These are phyloP conservation scores for Psilopsiagon aurifrons DNA, from an alignment of 2,113 vertebrate species.

Conservation along the genomic window DNA sequence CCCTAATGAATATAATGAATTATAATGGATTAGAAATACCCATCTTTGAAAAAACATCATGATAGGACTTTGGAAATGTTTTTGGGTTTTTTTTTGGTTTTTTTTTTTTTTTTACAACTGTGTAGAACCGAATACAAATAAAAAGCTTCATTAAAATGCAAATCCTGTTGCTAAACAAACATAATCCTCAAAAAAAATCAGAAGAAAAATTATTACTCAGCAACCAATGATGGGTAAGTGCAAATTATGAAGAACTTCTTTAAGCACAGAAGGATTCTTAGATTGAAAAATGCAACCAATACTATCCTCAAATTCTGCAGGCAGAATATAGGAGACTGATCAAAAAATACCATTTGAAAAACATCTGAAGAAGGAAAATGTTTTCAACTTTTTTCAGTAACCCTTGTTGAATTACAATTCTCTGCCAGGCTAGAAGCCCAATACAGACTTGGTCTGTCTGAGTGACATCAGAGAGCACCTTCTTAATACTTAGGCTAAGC, in stretches of 20 bases:
- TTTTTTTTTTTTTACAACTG: neutral
- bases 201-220: neutral
- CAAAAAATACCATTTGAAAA: neutral
- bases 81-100: no score
- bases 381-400: neutral
- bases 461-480: neutral
- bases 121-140: neutral
- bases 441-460: neutral
- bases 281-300: neutral
- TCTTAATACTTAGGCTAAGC: neutral
- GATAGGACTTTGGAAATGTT: neutral
- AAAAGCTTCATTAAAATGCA: neutral
- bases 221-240: neutral
- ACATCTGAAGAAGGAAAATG: neutral
- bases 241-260: neutral
- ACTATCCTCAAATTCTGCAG: neutral
- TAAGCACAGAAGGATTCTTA: neutral
- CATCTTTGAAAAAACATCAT: constrained; percentile 12
- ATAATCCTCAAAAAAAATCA: neutral
- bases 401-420: neutral
- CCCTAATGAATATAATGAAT: constrained; percentile 79
- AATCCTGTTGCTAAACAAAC: neutral
- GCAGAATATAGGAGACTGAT: neutral
- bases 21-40: constrained; percentile 32
- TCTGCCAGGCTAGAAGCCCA: neutral